Evolutionary conservation across 2,888 invertebrate species (phyloP).

Genomic region (Drosophila koepferae): DNA sequence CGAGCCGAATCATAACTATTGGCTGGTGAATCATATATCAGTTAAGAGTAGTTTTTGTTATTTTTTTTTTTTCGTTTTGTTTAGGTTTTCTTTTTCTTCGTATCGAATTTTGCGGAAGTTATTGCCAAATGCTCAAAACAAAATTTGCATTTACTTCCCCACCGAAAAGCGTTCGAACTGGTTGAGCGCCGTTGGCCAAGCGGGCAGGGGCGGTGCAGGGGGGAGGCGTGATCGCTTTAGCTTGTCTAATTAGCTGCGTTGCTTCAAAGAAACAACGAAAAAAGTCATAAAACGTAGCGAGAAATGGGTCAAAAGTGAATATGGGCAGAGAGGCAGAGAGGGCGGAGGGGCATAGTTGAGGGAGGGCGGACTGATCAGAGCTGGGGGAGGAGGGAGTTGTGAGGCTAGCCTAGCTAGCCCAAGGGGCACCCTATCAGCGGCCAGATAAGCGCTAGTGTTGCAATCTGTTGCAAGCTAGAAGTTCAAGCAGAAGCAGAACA

Average conservation of each 20-base stretch:
- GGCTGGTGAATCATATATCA: constrained; percentile 23
- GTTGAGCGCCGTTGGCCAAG: constrained; percentile 10
- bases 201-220: too few relatives aligned
- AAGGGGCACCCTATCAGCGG: constrained; percentile 38
- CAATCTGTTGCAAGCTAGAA: constrained; percentile 54
- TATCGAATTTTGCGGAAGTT: constrained; percentile 50
- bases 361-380: too few relatives aligned
- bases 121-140: constrained; percentile 45
- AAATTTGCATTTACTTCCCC: constrained; percentile 81
- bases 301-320: constrained; percentile 51
- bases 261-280: constrained; percentile 15
- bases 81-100: constrained; percentile 13
- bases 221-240: neutral
- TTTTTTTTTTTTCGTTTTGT: constrained; percentile 2
- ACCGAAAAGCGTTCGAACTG: constrained; percentile 35
- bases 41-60: constrained; percentile 5
- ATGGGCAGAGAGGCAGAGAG: neutral
- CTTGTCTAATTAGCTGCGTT: constrained; percentile 35
- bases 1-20: neutral
- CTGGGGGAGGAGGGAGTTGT: too few relatives aligned
- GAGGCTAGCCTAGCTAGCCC: neutral
- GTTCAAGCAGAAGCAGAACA: constrained; percentile 16
- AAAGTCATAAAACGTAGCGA: constrained; percentile 17
- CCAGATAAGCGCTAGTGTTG: constrained; percentile 52
- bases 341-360: neutral